Evolutionary conservation across 2,888 invertebrate species (phyloP).

Genomic region (Acrobasis repandana): DNA sequence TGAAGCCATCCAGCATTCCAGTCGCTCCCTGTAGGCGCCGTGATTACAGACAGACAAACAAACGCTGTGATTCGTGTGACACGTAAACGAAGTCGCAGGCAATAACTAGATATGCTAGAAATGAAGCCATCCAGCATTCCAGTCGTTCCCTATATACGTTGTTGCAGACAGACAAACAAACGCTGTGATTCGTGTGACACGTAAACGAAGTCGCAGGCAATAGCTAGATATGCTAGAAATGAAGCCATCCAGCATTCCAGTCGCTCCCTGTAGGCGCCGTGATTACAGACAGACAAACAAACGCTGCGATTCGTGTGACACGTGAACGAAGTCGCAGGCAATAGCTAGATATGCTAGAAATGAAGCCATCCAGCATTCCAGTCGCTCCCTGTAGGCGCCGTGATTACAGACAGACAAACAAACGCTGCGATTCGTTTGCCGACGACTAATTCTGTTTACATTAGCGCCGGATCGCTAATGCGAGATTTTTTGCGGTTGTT

Average conservation of each 20-base stretch:
- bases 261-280: too few relatives aligned
- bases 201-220: too few relatives aligned
- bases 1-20: too few relatives aligned
- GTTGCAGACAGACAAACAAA: constrained; percentile 52
- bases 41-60: too few relatives aligned
- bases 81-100: background rate
- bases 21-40: too few relatives aligned
- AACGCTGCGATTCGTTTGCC: constrained; percentile 52
- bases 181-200: constrained; percentile 53
- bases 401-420: constrained; percentile 55
- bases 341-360: background rate
- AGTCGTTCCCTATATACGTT: constrained; percentile 25
- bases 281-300: too few relatives aligned
- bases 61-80: too few relatives aligned
- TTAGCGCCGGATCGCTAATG: constrained; percentile 55
- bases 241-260: too few relatives aligned
- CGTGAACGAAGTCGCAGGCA: background rate
- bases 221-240: too few relatives aligned
- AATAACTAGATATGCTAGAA: background rate
- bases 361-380: background rate
- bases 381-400: constrained; percentile 29
- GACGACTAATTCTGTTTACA: constrained; percentile 60
- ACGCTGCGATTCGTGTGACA: too few relatives aligned
- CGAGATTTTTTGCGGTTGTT: constrained; percentile 43
- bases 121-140: background rate